Conservation (phyloP, 1,140 invertebrate genomes). For the Prorops nasuta region DNA sequence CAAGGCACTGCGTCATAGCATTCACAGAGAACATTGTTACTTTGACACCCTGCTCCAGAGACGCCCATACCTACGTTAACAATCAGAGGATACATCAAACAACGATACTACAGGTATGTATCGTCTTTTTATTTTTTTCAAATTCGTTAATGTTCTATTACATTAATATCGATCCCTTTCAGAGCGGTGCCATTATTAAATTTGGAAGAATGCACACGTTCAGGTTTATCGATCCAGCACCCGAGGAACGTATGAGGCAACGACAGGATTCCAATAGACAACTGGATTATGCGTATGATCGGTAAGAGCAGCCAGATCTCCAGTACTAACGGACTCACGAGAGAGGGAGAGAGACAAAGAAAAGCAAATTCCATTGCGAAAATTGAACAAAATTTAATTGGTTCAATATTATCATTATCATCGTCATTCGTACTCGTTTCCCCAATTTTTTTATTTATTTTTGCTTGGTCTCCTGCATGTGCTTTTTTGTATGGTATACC, state of each 20-base stretch:
- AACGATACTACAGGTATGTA: constrained; percentile 80
- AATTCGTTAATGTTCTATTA: not conserved
- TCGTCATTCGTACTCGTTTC: not conserved
- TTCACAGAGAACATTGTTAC: constrained; percentile 85
- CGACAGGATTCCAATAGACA: constrained; percentile 68
- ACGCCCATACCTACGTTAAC: constrained; percentile 92
- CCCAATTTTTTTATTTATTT: constrained; percentile 3
- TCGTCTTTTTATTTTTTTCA: not conserved
- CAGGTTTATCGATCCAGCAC: constrained; percentile 87
- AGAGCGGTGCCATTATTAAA: constrained; percentile 84
- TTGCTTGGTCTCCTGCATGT: constrained; percentile 18
- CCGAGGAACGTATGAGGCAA: constrained; percentile 76
- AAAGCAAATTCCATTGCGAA: too few relatives aligned
- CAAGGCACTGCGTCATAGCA: constrained; percentile 91
- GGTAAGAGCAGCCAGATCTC: too few relatives aligned
- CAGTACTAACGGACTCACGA: too few relatives aligned
- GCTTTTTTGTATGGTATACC: constrained; percentile 16
- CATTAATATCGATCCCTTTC: constrained; percentile 27
- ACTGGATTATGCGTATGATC: constrained; percentile 72
- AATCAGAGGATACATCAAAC: constrained; percentile 89
- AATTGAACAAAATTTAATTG: not conserved
- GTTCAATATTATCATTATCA: too few relatives aligned
- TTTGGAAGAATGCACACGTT: constrained; percentile 91
- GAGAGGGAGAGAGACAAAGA: too few relatives aligned
- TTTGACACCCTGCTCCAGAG: constrained; percentile 87